phyloP scores from a whole-genome alignment of 1,140 invertebrate species.

The Bombus superbus region DNA sequence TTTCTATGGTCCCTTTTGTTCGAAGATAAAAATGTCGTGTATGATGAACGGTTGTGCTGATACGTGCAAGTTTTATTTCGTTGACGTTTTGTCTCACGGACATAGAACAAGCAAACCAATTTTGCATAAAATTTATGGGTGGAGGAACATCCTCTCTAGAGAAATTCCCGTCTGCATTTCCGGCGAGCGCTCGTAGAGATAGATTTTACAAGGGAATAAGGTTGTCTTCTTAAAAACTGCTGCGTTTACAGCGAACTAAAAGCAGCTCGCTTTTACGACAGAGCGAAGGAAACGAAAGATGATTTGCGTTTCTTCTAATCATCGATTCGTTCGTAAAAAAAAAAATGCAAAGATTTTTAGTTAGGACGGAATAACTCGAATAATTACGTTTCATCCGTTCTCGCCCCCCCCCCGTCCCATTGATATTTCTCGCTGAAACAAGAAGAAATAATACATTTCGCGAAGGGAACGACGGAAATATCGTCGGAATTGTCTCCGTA shows the following conservation, averaged over 20 bases:
- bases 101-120: conserved; percentile 35
- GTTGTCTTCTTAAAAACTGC: conserved; percentile 26
- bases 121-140: conserved; percentile 40
- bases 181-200: conserved; percentile 1
- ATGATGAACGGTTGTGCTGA: conserved; percentile 30
- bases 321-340: not conserved
- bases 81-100: conserved; percentile 18
- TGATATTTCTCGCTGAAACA: not conserved
- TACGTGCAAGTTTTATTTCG: conserved; percentile 37
- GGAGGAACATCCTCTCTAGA: conserved; percentile 27
- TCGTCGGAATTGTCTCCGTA: not conserved
- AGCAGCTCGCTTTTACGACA: not conserved
- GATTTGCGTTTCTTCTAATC: not conserved
- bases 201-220: conserved; percentile 36
- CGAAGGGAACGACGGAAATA: not conserved
- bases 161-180: conserved; percentile 33
- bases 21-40: not conserved
- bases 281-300: not conserved
- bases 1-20: not conserved
- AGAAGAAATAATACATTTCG: not conserved
- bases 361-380: not conserved
- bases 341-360: too few species aligned
- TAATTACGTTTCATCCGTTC: not conserved
- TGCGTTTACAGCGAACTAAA: conserved; percentile 8
- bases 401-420: not conserved